Percentiles rank a stretch among this genome's conserved stretches.
Conservation (phyloP, 2,797 vertebrate genomes). For the Cossypha polioptera region DNA sequence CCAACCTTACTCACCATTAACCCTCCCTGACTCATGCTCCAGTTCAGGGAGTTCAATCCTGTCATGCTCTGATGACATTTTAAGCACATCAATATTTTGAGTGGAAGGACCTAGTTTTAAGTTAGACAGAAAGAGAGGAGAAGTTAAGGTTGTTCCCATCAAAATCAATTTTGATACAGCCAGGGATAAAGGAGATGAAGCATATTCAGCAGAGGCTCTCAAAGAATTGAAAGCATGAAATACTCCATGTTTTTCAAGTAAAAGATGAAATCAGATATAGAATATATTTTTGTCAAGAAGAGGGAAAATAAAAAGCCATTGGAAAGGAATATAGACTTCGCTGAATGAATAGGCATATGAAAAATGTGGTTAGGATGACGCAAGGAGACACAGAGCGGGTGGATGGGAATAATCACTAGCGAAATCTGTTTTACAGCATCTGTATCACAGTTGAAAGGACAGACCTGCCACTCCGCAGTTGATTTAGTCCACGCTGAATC, state of each 20-base stretch:
- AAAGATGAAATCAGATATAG: neutral
- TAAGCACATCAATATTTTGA: neutral
- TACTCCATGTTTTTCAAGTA: neutral
- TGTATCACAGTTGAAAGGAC: neutral
- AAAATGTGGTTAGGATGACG: neutral
- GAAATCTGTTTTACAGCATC: neutral
- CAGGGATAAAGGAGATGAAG: neutral
- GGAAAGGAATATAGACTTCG: neutral
- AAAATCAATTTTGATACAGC: neutral
- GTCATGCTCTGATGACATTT: neutral
- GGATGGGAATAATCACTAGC: neutral
- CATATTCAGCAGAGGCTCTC: neutral
- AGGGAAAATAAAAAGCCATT: fast-evolving
- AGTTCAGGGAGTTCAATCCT: neutral
- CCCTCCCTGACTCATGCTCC: neutral
- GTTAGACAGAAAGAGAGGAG: neutral
- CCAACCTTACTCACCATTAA: neutral
- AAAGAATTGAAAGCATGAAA: neutral
- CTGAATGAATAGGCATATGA: neutral
- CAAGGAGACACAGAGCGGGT: fast-evolving
- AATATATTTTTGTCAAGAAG: neutral
- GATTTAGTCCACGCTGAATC: neutral
- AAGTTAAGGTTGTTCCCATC: neutral
- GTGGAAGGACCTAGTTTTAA: neutral
- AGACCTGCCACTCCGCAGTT: neutral